Evolutionary conservation across 2,888 invertebrate genomes (phyloP).

Genomic region (Antheraea yamamai): DNA sequence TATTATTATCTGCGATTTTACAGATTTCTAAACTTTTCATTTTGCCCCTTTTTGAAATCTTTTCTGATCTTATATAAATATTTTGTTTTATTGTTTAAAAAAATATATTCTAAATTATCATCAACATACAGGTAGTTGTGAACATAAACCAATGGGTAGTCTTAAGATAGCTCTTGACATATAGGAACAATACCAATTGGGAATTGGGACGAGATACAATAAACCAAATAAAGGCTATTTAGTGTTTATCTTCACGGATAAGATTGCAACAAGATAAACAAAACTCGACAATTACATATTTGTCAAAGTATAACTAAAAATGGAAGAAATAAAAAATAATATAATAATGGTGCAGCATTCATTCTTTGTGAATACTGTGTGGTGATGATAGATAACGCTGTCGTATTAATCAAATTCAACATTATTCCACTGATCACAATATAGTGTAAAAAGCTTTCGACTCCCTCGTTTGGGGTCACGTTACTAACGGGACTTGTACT

Average conservation of each 20-base stretch:
- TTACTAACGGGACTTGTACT: not conserved
- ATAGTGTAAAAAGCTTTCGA: not conserved
- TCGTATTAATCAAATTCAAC: constrained; percentile 7
- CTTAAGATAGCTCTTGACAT: not conserved
- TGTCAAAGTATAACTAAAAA: not conserved
- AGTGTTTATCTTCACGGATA: not conserved
- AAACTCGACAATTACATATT: not conserved
- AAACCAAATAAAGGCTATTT: not conserved
- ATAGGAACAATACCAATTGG: not conserved
- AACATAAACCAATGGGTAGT: not conserved
- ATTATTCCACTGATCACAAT: constrained; percentile 3
- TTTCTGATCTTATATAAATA: too few species aligned
- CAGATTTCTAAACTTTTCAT: too few species aligned
- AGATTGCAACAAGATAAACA: not conserved
- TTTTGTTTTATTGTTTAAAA: too few species aligned
- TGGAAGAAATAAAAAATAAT: not conserved
- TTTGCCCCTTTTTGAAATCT: too few species aligned
- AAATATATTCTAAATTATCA: not conserved
- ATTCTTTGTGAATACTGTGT: not conserved
- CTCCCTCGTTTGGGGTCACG: constrained; percentile 7
- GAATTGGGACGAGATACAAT: not conserved
- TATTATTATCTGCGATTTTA: too few species aligned
- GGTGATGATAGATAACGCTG: not conserved
- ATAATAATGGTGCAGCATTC: not conserved
- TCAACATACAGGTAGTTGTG: not conserved